A percentile compares a stretch with the other conserved stretches of the same genome.
phyloP scores from a whole-genome alignment of 1,140 invertebrate genomes.

The Pogonomyrmex californicus region DNA sequence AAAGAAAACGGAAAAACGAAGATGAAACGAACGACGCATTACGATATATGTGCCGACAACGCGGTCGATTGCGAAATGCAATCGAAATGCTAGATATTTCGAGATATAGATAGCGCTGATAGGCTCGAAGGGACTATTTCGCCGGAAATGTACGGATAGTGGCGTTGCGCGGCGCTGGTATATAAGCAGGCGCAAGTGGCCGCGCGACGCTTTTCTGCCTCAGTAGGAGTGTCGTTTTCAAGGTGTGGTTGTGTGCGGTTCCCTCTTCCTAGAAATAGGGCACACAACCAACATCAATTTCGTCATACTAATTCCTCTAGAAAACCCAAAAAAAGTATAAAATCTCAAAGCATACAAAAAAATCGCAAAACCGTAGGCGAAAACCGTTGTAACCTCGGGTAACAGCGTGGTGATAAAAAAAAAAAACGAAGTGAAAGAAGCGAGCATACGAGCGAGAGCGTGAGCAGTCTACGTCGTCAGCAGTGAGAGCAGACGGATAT shows the following conservation, averaged over 20 bases:
- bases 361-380: conserved; percentile 85
- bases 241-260: conserved; percentile 88
- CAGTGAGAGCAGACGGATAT: neutral
- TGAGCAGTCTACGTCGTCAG: neutral
- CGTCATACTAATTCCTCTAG: conserved; percentile 92
- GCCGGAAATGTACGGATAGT: neutral
- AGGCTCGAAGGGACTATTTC: conserved; percentile 68
- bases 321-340: conserved; percentile 90
- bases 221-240: conserved; percentile 88
- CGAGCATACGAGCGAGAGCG: neutral
- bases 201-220: conserved; percentile 87
- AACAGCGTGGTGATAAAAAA: conserved; percentile 68
- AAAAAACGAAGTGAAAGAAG: conserved; percentile 28
- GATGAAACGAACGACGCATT: too few species aligned
- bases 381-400: conserved; percentile 73
- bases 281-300: conserved; percentile 93
- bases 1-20: too few species aligned
- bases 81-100: neutral
- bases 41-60: too few species aligned
- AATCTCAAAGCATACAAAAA: conserved; percentile 83
- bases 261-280: conserved; percentile 88
- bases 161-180: conserved; percentile 73
- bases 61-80: too few species aligned
- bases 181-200: conserved; percentile 81
- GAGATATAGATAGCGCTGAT: neutral